phyloP scores from a whole-genome alignment of 2,113 vertebrate genomes.

The Athene noctua region DNA sequence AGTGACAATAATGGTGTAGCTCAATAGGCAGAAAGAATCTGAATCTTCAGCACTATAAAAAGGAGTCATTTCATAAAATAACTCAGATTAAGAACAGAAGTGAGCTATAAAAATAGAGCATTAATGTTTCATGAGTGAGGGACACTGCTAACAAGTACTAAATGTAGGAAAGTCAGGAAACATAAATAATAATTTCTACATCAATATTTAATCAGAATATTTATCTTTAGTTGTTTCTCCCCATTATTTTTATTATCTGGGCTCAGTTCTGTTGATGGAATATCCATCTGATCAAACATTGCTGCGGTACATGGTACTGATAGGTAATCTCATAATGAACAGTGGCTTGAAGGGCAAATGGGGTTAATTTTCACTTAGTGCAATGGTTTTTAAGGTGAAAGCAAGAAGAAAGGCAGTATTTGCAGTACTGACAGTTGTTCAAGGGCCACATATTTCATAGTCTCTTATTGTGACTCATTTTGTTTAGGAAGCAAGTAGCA shows the following conservation, averaged over 20 bases:
- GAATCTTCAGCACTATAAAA: slow-evolving; percentile 25
- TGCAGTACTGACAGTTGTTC: neutral
- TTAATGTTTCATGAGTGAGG: slow-evolving; percentile 61
- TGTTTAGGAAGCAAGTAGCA: neutral
- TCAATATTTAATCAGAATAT: slow-evolving; percentile 61
- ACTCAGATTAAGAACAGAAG: slow-evolving; percentile 28
- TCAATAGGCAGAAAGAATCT: slow-evolving; percentile 21
- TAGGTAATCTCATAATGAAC: neutral
- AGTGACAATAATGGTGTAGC: neutral
- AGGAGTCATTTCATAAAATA: slow-evolving; percentile 30
- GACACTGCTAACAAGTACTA: slow-evolving; percentile 44
- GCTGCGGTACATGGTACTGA: neutral
- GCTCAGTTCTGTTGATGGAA: neutral
- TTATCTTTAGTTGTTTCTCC: slow-evolving; percentile 44
- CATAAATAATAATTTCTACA: slow-evolving; percentile 36
- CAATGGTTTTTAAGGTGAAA: neutral
- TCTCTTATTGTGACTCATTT: neutral
- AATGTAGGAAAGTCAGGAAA: slow-evolving; percentile 53
- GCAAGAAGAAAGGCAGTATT: neutral
- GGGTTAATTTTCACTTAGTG: slow-evolving; percentile 24
- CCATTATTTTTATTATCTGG: slow-evolving; percentile 26
- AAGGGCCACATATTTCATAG: neutral
- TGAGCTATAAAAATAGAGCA: slow-evolving; percentile 46
- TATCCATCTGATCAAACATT: neutral
- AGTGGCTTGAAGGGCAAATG: neutral